Percentiles rank a stretch among this genome's conserved stretches.
Evolutionary conservation across 2,797 vertebrate species (phyloP).

Genomic region (Melanotaenia pygmaea): DNA sequence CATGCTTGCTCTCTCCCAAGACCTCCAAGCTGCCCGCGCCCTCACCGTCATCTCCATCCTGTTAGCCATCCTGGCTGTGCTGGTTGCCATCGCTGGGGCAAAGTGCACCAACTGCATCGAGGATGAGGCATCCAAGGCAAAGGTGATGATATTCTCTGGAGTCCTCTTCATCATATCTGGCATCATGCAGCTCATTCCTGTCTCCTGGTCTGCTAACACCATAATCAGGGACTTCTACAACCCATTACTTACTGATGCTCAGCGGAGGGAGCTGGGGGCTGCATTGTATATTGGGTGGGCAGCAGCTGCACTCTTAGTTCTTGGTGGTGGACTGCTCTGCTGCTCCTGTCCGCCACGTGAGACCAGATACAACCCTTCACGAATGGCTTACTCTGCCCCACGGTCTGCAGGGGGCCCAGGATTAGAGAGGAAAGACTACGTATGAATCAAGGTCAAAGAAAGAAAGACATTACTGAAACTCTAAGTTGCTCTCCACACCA

Average conservation of each 20-base stretch:
- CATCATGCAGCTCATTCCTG: constrained; percentile 91
- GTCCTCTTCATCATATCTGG: constrained; percentile 90
- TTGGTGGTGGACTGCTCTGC: constrained; percentile 92
- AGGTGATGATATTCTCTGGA: constrained; percentile 92
- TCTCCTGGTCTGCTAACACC: constrained; percentile 94
- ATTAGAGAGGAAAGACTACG: constrained; percentile 94
- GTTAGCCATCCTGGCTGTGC: constrained; percentile 85
- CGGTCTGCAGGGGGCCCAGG: constrained; percentile 83
- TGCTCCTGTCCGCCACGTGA: constrained; percentile 92
- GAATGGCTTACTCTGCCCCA: constrained; percentile 88
- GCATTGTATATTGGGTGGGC: constrained; percentile 94
- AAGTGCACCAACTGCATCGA: constrained; percentile 96
- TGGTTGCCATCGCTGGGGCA: constrained; percentile 91
- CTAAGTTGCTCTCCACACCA: constrained; percentile 1
- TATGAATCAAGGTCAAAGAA: constrained; percentile 71
- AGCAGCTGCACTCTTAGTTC: constrained; percentile 85
- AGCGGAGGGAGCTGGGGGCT: constrained; percentile 91
- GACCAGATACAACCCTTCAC: constrained; percentile 84
- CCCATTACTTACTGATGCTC: constrained; percentile 82
- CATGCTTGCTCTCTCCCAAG: constrained; percentile 87
- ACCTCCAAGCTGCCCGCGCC: constrained; percentile 91
- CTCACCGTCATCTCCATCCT: constrained; percentile 90
- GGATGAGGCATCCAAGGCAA: constrained; percentile 90
- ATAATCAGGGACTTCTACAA: constrained; percentile 96
- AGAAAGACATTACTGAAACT: constrained; percentile 22